These are phyloP conservation scores for Amphipoea oculea DNA, from an alignment of 2,888 invertebrate species.

Conservation along the genomic window DNA sequence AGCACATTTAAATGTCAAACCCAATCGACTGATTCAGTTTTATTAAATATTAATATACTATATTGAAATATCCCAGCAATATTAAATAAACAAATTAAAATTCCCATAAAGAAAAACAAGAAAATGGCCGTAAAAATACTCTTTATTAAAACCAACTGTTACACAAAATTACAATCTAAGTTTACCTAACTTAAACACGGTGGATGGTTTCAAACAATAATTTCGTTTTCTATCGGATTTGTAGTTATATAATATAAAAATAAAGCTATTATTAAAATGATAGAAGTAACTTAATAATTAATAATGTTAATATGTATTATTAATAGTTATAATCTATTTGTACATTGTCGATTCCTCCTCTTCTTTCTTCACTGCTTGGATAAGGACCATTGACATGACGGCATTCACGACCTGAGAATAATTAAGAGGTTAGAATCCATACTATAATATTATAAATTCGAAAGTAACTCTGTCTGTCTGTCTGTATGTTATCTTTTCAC, in stretches of 20 bases:
- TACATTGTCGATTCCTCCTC: constrained; percentile 91
- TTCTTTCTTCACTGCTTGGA: constrained; percentile 94
- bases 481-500: too few species aligned
- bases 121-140: constrained; percentile 57
- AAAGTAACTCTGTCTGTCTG: too few species aligned
- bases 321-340: constrained; percentile 65
- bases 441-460: too few species aligned
- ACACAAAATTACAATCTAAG: constrained; percentile 62
- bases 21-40: neutral
- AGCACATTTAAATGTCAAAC: neutral
- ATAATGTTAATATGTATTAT: constrained; percentile 15
- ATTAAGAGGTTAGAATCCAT: neutral
- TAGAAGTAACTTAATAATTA: constrained; percentile 40
- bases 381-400: constrained; percentile 92
- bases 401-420: constrained; percentile 92
- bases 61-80: constrained; percentile 9
- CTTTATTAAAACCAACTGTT: constrained; percentile 61
- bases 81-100: constrained; percentile 11
- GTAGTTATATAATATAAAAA: constrained; percentile 51
- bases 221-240: constrained; percentile 40
- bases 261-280: constrained; percentile 50
- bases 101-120: constrained; percentile 18
- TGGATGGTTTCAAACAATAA: constrained; percentile 61
- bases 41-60: neutral
- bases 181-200: constrained; percentile 65